phyloP scores from a whole-genome alignment of 2,113 vertebrate genomes.

The Cinclus mexicanus region DNA sequence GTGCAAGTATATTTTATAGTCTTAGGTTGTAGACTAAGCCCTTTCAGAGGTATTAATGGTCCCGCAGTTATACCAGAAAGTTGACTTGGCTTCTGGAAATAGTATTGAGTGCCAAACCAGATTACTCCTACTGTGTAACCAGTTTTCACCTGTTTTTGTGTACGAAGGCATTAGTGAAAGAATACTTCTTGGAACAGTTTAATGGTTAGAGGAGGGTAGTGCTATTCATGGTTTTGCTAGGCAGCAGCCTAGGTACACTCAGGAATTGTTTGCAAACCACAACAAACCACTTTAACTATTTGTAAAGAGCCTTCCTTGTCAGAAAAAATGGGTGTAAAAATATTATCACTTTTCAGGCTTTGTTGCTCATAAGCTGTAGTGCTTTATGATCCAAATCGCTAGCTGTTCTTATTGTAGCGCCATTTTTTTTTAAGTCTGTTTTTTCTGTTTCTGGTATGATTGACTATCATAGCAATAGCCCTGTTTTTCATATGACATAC shows the following conservation, averaged over 20 bases:
- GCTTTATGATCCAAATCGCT: background rate
- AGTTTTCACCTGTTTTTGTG: conserved; percentile 38
- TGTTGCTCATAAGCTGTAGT: background rate
- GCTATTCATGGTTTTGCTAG: background rate
- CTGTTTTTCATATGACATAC: background rate
- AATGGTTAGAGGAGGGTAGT: background rate
- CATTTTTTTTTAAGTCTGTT: background rate
- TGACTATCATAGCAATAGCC: background rate
- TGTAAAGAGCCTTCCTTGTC: background rate
- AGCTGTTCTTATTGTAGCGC: background rate
- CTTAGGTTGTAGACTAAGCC: background rate
- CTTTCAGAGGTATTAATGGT: conserved; percentile 3
- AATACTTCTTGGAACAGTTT: background rate
- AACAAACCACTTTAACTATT: background rate
- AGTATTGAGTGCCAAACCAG: background rate
- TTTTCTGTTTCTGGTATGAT: background rate
- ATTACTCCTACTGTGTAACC: conserved; percentile 26
- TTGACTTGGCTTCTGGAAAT: conserved; percentile 25
- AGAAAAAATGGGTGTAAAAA: background rate
- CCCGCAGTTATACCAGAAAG: background rate
- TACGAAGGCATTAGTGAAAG: background rate
- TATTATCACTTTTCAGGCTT: background rate
- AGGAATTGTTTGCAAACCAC: background rate
- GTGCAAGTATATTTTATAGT: background rate
- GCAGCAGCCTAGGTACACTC: background rate